Conservation (phyloP, 2,888 invertebrate genomes). For the Siphlonurus alternatus region DNA sequence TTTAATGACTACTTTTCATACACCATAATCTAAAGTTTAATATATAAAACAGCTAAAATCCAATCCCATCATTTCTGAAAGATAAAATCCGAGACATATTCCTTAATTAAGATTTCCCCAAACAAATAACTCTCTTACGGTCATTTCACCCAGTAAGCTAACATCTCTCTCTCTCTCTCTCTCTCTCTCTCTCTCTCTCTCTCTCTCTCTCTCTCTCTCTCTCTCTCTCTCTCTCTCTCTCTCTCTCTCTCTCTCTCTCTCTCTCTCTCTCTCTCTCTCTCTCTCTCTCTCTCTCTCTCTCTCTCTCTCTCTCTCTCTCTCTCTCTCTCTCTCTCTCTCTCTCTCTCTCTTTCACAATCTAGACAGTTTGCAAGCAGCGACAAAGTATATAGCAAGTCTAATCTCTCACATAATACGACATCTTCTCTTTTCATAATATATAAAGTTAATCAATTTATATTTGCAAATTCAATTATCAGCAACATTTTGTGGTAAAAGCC, state of each 20-base stretch:
- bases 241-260: no score
- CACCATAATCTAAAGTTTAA: no score
- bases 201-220: neutral
- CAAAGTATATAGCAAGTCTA: no score
- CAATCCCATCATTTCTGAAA: neutral
- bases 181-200: neutral
- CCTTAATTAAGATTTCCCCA: neutral
- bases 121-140: neutral
- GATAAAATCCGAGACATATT: neutral
- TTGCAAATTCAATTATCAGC: neutral
- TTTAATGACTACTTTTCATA: no score
- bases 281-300: neutral
- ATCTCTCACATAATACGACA: neutral
- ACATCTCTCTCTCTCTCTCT: neutral
- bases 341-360: no score
- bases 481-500: neutral
- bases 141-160: no score
- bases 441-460: neutral
- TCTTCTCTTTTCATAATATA: neutral
- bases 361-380: no score
- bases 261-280: neutral
- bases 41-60: no score
- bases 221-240: neutral
- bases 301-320: neutral
- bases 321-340: neutral